Percentiles rank a stretch among this genome's conserved stretches.
Evolutionary conservation across 2,113 vertebrate species (phyloP).

Genomic region (Mungos mungo): DNA sequence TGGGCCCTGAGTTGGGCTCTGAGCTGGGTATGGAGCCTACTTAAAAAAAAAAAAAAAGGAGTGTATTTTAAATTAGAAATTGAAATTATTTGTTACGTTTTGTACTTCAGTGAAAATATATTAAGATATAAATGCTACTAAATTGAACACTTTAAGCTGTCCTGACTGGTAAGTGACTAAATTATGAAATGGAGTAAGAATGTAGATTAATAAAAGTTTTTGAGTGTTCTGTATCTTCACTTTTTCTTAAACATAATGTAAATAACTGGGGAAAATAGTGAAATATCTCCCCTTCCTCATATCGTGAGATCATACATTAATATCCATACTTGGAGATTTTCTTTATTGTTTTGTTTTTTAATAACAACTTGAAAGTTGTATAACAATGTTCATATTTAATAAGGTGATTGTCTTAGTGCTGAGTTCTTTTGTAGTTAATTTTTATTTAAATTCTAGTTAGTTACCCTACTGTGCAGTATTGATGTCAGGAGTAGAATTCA

Average conservation of each 20-base stretch:
- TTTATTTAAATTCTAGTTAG: no score
- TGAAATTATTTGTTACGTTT: background rate
- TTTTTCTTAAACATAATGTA: slow-evolving; percentile 12
- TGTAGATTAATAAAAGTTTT: background rate
- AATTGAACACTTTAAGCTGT: background rate
- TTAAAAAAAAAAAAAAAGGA: background rate
- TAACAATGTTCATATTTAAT: background rate
- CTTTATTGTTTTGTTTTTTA: background rate
- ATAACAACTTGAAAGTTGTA: background rate
- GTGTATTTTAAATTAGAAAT: slow-evolving; percentile 2
- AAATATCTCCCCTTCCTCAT: background rate
- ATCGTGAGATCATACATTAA: background rate
- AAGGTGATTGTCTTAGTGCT: background rate
- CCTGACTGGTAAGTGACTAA: background rate
- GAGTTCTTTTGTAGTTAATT: background rate
- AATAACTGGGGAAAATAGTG: background rate
- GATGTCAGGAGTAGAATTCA: no score
- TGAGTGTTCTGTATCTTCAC: background rate
- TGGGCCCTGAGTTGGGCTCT: no score
- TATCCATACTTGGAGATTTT: background rate
- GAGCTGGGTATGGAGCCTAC: no score
- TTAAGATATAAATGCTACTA: background rate
- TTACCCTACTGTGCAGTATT: no score
- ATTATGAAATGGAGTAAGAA: background rate
- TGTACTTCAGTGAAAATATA: slow-evolving; percentile 11